Conservation (phyloP, 2,113 vertebrate species). For the Notechis scutatus region DNA sequence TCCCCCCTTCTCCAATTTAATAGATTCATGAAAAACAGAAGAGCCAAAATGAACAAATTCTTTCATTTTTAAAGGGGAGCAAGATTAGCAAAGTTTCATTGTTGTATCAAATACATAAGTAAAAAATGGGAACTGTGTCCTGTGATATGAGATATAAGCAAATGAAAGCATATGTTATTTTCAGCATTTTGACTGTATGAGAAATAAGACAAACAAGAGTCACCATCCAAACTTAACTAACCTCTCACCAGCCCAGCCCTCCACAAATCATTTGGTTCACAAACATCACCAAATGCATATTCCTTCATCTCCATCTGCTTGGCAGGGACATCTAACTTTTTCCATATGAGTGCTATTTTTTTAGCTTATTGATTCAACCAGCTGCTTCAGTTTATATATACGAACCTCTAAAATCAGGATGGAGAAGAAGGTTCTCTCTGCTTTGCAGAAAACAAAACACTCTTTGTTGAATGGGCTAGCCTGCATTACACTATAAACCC, state of each 20-base stretch:
- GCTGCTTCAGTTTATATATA: conserved; percentile 42
- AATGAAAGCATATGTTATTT: neutral
- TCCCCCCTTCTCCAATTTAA: neutral
- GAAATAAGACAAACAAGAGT: conserved; percentile 6
- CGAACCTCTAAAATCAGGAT: conserved; percentile 15
- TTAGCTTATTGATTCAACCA: conserved; percentile 50
- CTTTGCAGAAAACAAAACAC: conserved; percentile 11
- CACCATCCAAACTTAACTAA: conserved; percentile 10
- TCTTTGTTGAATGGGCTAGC: conserved; percentile 20
- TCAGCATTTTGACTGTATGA: conserved; percentile 12
- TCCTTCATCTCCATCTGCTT: conserved; percentile 26
- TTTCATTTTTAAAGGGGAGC: neutral
- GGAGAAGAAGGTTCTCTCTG: neutral
- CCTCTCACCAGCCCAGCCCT: neutral
- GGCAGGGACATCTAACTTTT: conserved; percentile 32
- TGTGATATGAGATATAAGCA: neutral
- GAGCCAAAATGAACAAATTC: neutral
- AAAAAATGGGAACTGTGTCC: neutral
- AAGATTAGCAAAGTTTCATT: neutral
- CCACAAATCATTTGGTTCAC: conserved; percentile 11
- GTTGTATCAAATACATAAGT: neutral
- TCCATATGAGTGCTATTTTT: conserved; percentile 57
- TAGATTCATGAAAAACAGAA: neutral
- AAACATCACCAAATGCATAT: neutral
- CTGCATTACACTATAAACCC: neutral